Conservation (phyloP, 2,888 invertebrate genomes). For the Erebia epiphron region DNA sequence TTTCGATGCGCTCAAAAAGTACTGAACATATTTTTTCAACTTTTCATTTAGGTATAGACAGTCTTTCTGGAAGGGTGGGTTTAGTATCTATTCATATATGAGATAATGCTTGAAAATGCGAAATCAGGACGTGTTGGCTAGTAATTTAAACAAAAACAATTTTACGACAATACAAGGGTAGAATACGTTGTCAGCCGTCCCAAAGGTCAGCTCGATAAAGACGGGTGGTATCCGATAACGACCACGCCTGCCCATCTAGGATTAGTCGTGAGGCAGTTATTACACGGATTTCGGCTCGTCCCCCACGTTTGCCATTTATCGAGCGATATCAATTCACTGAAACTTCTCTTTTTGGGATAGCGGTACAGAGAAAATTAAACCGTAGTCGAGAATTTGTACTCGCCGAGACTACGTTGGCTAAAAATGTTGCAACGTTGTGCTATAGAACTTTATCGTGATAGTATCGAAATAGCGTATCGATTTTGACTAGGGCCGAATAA, state of each 20-base stretch:
- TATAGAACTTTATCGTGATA: constrained; percentile 7
- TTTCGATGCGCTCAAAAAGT: too few species aligned
- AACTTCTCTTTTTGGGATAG: constrained; percentile 12
- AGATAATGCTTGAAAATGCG: background rate
- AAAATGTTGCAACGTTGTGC: background rate
- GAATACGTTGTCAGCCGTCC: constrained; percentile 35
- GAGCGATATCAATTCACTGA: constrained; percentile 54
- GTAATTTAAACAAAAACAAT: background rate
- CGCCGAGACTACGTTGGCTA: constrained; percentile 9
- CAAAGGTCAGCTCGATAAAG: constrained; percentile 53
- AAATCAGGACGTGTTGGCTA: background rate
- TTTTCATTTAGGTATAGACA: too few species aligned
- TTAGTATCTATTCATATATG: too few species aligned
- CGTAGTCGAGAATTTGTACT: constrained; percentile 5
- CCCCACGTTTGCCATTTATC: constrained; percentile 47
- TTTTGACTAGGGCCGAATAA: constrained; percentile 2
- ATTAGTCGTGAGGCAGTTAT: constrained; percentile 64
- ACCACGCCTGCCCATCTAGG: constrained; percentile 48
- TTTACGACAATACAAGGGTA: background rate
- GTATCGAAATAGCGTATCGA: constrained; percentile 6
- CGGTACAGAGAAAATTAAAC: constrained; percentile 19
- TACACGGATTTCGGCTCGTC: constrained; percentile 47
- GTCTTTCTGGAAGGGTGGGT: too few species aligned
- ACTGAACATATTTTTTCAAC: too few species aligned
- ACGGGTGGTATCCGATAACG: constrained; percentile 43